Evolutionary conservation across 2,888 invertebrate genomes (phyloP), one percentile per base, ranked within the genome.

Genomic region (Eustalomyia histrio): DNA sequence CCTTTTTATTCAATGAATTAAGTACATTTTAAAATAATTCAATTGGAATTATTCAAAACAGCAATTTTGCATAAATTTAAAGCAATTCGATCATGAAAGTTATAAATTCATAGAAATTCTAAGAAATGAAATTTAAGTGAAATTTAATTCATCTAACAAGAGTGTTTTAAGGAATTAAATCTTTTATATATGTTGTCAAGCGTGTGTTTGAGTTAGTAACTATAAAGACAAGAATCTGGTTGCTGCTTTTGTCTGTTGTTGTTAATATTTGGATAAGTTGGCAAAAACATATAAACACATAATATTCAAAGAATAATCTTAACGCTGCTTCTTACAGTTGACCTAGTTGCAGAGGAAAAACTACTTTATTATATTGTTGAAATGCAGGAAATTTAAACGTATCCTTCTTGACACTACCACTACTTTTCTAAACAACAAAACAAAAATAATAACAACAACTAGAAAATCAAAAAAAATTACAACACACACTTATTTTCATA

Each of bases 341-440:
- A 78, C 81, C 81, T 74, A 81, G 65, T 78, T 81, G 64, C 57
- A 39, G n/a, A 24, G 67, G 65, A 76, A 76, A 60, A 50, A 74
- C 74, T 74, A 68, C 71, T 78, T 71, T 78, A 78, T 76, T 76
- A 76, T 76, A 53, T 74, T 78, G 78, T 71, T 79, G 71, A 78
- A 69, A 78, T 71, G 29, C 79, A 76, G 79, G 71, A 76, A 82
- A 82, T 79, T 69, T 73, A 52, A 75, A 78, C 78, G 81, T 58
- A 79, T 82, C 82, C 71, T 79, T 82, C 72, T 76, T 79, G 76
- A 76, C 76, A 76, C 78, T 64, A 64, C 67, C 53, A 55, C 79
- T 35, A 57, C 43, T 68, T 29, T 63, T 61, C 12, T 35, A 47
- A 65, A 6, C 10, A 2, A 6, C 33, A 50, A 64, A 17, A 64